Evolutionary conservation across 1,140 invertebrate genomes (phyloP), one percentile per base, ranked within the genome.

Genomic region (Drosophila mojavensis): DNA sequence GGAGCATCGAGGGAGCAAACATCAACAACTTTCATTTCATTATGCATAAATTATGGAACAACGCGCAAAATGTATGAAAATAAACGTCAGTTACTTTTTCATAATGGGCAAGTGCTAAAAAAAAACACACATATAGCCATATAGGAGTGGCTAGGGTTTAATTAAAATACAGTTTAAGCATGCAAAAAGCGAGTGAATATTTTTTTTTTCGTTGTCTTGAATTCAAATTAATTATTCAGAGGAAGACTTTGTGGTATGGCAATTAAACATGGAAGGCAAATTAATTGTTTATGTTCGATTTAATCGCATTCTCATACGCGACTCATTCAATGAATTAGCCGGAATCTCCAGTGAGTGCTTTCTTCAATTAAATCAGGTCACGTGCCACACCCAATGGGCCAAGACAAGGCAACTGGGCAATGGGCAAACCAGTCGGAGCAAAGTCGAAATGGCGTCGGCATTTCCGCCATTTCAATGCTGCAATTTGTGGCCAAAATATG

Each of bases 31-130:
- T 64, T 65, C 65, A 84, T 78, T 75, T 72, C 60, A 81, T 81
- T 71, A 55, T 81, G 82, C 82, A 85, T 85, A 86, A 85, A 78
- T 86, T 85, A 85, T 81, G 77, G 66, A 79, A 84, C 67, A 78
- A 72, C 70, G 70, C 70, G 69, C 53, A 75, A 71, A 72, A 78
- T 75, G 68, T 81, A 75, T 75, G 72, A 58, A 80, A 74, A 65
- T 60, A 26, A 81, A 69, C 51, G 75, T 66, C 74, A 71, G 50
- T 72, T 62, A 67, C 45, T 71, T 47, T 85, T 67, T 39, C 36
- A 39, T 39, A 39, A 62, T 48, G 60, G 43, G 33, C 11, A n/a
- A 15, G 41, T 17, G 26, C 50, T 48, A 41, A 4, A 28, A 28
- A 28, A 28, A 3, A 28, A 28, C 4, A 9, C 30, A 15, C 5